A percentile compares a stretch with the other conserved stretches of the same genome.
Evolutionary conservation across 2,888 invertebrate genomes (phyloP).

Genomic region (Agrochola litura): DNA sequence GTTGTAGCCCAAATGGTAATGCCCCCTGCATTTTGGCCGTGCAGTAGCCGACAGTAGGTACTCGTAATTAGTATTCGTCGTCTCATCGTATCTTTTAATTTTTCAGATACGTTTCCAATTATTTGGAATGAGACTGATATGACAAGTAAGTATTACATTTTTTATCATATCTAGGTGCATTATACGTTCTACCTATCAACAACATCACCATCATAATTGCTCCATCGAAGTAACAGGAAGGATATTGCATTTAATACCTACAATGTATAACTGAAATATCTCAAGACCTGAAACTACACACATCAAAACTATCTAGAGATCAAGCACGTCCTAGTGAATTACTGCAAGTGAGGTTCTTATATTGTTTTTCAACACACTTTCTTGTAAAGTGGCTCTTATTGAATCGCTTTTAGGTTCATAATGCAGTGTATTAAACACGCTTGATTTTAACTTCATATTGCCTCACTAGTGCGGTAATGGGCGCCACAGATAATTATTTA

Average conservation of each 20-base stretch:
- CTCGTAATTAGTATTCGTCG: neutral
- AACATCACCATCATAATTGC: neutral
- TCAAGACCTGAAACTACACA: neutral
- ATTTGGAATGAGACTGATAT: slow-evolving; percentile 18
- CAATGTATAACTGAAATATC: neutral
- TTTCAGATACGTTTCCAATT: slow-evolving; percentile 34
- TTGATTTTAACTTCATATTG: no score
- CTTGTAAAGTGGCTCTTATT: no score
- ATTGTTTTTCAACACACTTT: neutral
- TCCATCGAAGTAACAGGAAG: neutral
- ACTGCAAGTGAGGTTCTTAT: neutral
- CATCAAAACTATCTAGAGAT: neutral
- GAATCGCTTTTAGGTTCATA: no score
- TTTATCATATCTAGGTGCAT: neutral
- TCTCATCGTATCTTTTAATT: slow-evolving; percentile 12
- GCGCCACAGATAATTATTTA: no score
- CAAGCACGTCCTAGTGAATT: neutral
- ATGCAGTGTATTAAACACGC: no score
- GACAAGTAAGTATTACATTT: slow-evolving; percentile 29
- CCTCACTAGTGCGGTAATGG: no score
- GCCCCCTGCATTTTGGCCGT: no score
- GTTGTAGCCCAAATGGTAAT: neutral
- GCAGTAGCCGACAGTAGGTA: no score
- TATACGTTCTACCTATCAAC: slow-evolving; percentile 7
- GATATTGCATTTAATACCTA: neutral